These are phyloP conservation scores for Neomonachus schauinslandi DNA, from an alignment of 2,113 vertebrate species.

Conservation along the genomic window DNA sequence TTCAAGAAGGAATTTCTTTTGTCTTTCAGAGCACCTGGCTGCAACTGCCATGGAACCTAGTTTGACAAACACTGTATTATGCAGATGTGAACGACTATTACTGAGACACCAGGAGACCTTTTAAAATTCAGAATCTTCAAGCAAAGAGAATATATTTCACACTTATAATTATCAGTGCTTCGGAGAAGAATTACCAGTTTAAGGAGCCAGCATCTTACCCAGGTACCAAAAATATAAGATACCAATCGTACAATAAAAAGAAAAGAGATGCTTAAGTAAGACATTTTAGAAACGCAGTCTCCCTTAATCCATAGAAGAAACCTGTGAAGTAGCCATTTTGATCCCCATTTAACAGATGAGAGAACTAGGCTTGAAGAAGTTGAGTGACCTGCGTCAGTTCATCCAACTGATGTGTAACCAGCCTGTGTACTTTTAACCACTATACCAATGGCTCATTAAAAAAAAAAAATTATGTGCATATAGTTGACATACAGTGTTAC, in stretches of 20 bases:
- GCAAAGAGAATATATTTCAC: neutral
- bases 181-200: neutral
- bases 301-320: neutral
- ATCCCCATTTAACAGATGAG: neutral
- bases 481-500: neutral
- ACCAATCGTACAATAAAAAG: neutral
- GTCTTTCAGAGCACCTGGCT: neutral
- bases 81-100: neutral
- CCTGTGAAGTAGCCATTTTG: neutral
- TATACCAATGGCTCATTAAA: neutral
- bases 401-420: neutral
- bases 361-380: neutral
- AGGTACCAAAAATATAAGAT: neutral
- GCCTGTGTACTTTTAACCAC: neutral
- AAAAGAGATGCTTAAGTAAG: neutral
- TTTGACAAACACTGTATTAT: neutral
- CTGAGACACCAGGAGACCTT: neutral
- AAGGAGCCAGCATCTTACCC: neutral
- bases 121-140: neutral
- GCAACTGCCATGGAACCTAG: neutral
- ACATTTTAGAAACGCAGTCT: neutral
- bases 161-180: neutral
- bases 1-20: neutral
- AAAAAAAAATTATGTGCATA: neutral
- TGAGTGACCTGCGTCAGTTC: neutral